phyloP scores from a whole-genome alignment of 2,888 invertebrate genomes.

The Pedicia rivosa region DNA sequence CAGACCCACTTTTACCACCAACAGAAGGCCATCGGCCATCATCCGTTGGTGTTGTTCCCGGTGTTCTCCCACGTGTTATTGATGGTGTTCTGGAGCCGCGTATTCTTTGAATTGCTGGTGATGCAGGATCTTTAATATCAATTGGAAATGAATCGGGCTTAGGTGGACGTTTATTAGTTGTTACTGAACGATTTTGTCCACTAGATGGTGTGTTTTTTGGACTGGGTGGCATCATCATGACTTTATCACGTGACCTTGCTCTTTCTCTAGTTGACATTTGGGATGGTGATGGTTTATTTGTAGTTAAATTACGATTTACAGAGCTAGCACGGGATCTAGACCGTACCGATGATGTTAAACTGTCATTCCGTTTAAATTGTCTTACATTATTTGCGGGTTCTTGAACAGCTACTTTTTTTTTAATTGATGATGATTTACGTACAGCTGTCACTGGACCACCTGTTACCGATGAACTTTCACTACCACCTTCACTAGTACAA shows the following conservation, averaged over 20 bases:
- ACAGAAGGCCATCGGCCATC: slow-evolving; percentile 53
- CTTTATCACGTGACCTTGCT: slow-evolving; percentile 42
- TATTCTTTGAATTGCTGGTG: slow-evolving; percentile 21
- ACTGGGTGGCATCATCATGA: slow-evolving; percentile 34
- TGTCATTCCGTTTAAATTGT: too few species aligned
- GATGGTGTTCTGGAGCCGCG: slow-evolving; percentile 31
- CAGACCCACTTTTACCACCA: slow-evolving; percentile 15
- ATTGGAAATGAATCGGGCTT: slow-evolving; percentile 36
- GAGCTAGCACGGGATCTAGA: slow-evolving; percentile 1
- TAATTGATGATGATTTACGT: slow-evolving; percentile 25
- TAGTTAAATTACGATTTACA: too few species aligned
- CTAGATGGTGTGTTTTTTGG: slow-evolving; percentile 32
- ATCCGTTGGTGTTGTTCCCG: slow-evolving; percentile 44
- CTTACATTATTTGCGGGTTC: slow-evolving; percentile 28
- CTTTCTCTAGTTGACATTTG: slow-evolving; percentile 39
- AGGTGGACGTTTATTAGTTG: slow-evolving; percentile 22
- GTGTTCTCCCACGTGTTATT: slow-evolving; percentile 41
- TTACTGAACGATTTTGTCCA: slow-evolving; percentile 16
- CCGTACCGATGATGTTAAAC: slow-evolving; percentile 10
- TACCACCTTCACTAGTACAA: slow-evolving; percentile 50
- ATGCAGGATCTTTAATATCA: slow-evolving; percentile 31
- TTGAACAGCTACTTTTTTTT: slow-evolving; percentile 40
- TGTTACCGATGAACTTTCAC: slow-evolving; percentile 61
- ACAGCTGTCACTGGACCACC: slow-evolving; percentile 25
- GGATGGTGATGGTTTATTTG: too few species aligned